Evolutionary conservation across 2,797 vertebrate species (phyloP), one percentile per base, ranked within the genome.

Genomic region (Tauraco hartlaubi): DNA sequence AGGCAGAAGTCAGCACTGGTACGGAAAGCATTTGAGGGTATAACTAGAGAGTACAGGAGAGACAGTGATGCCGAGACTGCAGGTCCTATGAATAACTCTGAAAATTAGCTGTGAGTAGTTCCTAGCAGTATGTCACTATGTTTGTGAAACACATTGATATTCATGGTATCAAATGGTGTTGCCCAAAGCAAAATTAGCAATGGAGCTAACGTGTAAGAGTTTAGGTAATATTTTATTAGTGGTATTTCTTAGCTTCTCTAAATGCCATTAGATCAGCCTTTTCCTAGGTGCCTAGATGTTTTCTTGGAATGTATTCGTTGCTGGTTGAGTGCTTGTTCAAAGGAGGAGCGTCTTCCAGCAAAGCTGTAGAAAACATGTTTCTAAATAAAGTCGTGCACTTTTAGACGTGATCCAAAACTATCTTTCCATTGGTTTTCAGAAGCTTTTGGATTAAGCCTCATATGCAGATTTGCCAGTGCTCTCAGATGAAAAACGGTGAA

Each of bases 351-450:
- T 69, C 91, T 90, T 76, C 69, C 73, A 81, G 44, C 59, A 84
- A 69, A 88, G 51, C 15, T 58, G 56, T 44, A 83, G 68, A 92
- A 83, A 58, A 20, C 46, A 52, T 35, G n/a, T 83, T 81, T 88
- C 55, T 81, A 76, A 74, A 76, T 48, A 49, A 92, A 84, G 17
- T 73, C 80, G 92, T 86, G 19, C 29, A 46, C 63, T 85, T 81
- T 43, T 44, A 90, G 55, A 48, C 1, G 0, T 54, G 77, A 85
- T 84, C 73, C 69, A 63, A 91, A 94, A 6, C 46, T 22, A n/a
- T 85, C 72, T 83, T 92, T 85, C 69, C 82, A 63, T 41, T 55
- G 58, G 13, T 92, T 95, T 92, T 81, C 76, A 88, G 55, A 84
- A 51, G 55, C 25, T 90, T 95, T 96, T 90, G 71, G 43, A 86